Percentiles rank a stretch among this genome's conserved stretches.
Evolutionary conservation across 1,140 invertebrate genomes (phyloP).

Genomic region (Muscidifurax raptorellus): DNA sequence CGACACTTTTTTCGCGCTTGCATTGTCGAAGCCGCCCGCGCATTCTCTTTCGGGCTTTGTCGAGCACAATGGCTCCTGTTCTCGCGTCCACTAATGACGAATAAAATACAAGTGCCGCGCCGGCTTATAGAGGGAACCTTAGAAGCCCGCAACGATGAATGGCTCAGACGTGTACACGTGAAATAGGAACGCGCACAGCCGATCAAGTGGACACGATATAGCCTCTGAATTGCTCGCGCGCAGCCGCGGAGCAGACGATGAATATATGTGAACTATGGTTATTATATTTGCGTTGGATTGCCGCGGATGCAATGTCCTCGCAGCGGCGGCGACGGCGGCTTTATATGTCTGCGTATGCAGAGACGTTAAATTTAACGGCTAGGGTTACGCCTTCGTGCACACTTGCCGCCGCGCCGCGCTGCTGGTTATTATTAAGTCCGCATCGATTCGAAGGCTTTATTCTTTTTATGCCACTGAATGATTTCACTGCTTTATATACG

Average conservation of each 20-base stretch:
- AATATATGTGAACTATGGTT: background rate
- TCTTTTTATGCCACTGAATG: background rate
- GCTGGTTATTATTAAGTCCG: background rate
- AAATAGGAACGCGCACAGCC: constrained; percentile 5
- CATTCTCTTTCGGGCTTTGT: constrained; percentile 24
- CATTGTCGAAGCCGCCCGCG: background rate
- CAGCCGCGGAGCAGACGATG: background rate
- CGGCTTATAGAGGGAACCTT: background rate
- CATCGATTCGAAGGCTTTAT: background rate
- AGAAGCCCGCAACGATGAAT: background rate
- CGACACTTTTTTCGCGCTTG: constrained; percentile 20
- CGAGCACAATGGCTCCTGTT: constrained; percentile 17
- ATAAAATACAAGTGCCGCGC: constrained; percentile 21
- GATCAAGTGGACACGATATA: background rate
- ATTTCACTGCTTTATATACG: too few relatives aligned
- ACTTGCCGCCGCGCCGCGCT: background rate
- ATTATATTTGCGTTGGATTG: background rate
- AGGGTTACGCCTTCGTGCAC: background rate
- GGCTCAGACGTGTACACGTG: background rate
- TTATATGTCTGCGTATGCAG: background rate
- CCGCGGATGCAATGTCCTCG: background rate
- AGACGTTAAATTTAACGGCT: constrained; percentile 23
- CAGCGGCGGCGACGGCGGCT: too few relatives aligned
- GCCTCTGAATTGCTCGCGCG: background rate
- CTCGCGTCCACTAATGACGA: constrained; percentile 27